Percentiles rank a stretch among this genome's conserved stretches.
These are phyloP conservation scores for Larimichthys polyactis DNA, from an alignment of 2,113 vertebrate genomes.

Conservation along the genomic window DNA sequence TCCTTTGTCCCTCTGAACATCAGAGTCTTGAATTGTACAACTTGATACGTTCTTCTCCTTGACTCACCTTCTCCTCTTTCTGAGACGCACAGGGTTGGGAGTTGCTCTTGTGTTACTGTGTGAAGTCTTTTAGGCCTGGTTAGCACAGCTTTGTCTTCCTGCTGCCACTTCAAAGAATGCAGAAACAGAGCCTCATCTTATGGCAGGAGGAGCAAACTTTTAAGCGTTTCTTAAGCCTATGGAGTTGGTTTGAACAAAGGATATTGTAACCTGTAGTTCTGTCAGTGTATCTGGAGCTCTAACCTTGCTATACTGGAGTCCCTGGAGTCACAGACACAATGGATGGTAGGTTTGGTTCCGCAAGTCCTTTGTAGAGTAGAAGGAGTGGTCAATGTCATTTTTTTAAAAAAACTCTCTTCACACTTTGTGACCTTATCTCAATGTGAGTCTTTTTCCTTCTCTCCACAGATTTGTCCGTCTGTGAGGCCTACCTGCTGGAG, in stretches of 20 bases:
- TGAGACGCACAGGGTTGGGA: neutral
- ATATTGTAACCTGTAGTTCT: too few relatives aligned
- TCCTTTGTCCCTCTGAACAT: neutral
- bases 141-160: too few relatives aligned
- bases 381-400: neutral
- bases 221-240: too few relatives aligned
- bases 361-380: neutral
- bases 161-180: too few relatives aligned
- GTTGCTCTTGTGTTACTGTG: too few relatives aligned
- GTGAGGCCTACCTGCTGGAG: constrained; percentile 92
- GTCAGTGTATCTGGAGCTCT: neutral
- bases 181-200: too few relatives aligned
- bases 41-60: neutral
- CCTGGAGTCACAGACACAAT: neutral
- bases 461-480: constrained; percentile 89
- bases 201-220: too few relatives aligned
- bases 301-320: neutral
- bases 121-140: too few relatives aligned
- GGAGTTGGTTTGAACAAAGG: too few relatives aligned
- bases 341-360: neutral
- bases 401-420: neutral
- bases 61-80: neutral
- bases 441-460: neutral
- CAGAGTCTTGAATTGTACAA: neutral
- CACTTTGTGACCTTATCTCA: neutral